These are phyloP conservation scores for Calameuta pallipes DNA, from an alignment of 2,888 invertebrate genomes.

Conservation along the genomic window DNA sequence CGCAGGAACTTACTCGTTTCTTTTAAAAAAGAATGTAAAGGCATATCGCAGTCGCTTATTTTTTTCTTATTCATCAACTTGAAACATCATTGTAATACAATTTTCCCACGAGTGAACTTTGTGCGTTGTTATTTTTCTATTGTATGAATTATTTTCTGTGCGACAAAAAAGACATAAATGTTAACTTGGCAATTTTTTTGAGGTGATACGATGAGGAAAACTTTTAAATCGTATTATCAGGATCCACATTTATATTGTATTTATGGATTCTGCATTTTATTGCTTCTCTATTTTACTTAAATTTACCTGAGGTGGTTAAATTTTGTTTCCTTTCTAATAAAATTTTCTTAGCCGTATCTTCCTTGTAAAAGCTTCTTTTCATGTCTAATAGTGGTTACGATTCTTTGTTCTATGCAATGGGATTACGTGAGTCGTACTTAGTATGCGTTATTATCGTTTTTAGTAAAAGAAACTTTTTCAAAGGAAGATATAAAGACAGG, in stretches of 20 bases:
- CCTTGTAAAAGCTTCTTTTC: not conserved
- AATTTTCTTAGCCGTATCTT: not conserved
- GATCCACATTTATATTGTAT: not conserved
- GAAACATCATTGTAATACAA: not conserved
- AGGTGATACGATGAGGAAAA: not conserved
- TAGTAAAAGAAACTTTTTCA: not conserved
- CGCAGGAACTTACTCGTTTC: constrained; percentile 6
- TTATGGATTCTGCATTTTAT: not conserved
- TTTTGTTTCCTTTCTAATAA: not conserved
- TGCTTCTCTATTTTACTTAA: not conserved
- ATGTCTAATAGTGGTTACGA: not conserved
- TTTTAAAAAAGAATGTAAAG: not conserved
- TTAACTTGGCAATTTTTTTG: not conserved
- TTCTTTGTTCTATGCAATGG: not conserved
- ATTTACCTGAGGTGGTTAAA: not conserved
- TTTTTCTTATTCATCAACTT: not conserved
- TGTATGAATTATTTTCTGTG: not conserved
- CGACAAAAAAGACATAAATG: not conserved
- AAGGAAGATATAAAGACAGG: not conserved
- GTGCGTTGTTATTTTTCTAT: not conserved
- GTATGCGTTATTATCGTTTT: not conserved
- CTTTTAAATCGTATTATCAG: not conserved
- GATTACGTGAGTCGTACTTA: not conserved
- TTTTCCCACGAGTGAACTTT: not conserved
- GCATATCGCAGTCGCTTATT: not conserved